Conservation (phyloP, 2,797 vertebrate genomes). For the Mareca strepera region DNA sequence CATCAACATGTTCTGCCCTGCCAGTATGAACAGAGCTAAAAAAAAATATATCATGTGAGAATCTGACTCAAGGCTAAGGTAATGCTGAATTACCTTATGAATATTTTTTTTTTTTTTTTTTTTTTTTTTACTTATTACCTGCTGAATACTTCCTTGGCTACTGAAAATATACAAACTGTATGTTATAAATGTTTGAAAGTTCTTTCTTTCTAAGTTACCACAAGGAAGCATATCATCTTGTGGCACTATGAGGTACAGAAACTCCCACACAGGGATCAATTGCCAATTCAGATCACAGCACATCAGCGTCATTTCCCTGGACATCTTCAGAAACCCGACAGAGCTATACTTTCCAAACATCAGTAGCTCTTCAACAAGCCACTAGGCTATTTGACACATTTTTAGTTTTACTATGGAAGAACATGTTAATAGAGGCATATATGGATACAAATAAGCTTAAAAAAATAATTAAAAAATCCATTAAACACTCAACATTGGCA, state of each 20-base stretch:
- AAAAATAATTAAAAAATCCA: neutral
- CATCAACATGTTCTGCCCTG: neutral
- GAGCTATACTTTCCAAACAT: neutral
- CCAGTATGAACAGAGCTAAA: neutral
- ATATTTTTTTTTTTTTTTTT: no score
- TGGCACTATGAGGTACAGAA: fast-evolving
- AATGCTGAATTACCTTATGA: neutral
- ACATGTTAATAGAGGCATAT: neutral
- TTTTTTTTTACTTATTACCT: no score
- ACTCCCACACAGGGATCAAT: fast-evolving
- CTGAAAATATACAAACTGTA: neutral
- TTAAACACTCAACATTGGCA: neutral
- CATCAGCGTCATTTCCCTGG: neutral
- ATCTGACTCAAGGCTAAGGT: neutral
- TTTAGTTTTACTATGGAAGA: neutral
- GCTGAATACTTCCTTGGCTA: neutral
- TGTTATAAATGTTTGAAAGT: neutral
- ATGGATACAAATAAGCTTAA: no score
- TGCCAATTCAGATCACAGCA: neutral
- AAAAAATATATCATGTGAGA: neutral
- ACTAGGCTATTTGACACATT: neutral
- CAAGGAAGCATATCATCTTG: neutral
- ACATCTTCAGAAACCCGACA: neutral
- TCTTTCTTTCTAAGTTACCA: neutral
- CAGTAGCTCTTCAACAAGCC: neutral